A percentile compares a stretch with the other conserved stretches of the same genome.
These are phyloP conservation scores for Beroe forskalii DNA, from an alignment of 37 sponge, comb jelly and placozoan genomes.

Conservation along the genomic window DNA sequence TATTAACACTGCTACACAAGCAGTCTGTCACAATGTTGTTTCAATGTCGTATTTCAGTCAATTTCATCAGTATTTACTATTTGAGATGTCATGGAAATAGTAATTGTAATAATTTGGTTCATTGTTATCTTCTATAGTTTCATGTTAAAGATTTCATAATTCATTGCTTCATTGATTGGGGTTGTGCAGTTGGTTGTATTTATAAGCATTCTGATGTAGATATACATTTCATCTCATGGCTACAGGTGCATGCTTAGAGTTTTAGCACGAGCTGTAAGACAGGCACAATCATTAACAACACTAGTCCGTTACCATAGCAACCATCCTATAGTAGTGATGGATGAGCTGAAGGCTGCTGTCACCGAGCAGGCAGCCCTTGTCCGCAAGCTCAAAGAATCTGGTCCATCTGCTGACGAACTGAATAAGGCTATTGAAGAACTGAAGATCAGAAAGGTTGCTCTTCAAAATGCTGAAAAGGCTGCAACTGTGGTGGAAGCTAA, in stretches of 20 bases:
- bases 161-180: no score
- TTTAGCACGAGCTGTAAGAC: neutral
- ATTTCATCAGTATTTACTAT: no score
- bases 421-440: constrained; percentile 19
- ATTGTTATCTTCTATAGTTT: no score
- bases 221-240: no score
- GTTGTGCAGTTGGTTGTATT: no score
- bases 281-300: neutral
- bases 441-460: constrained; percentile 43
- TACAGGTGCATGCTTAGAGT: neutral
- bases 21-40: no score
- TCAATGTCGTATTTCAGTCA: no score
- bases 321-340: neutral
- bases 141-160: no score
- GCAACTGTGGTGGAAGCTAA: constrained; percentile 9
- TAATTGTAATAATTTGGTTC: no score
- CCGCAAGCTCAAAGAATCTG: constrained; percentile 35
- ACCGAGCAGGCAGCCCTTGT: constrained; percentile 22
- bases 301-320: constrained; percentile 30
- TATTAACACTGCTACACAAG: no score
- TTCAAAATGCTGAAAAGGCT: constrained; percentile 36
- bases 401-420: constrained; percentile 39
- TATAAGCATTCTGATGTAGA: no score
- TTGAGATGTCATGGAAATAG: no score
- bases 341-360: constrained; percentile 45